Conservation (phyloP, 2,113 vertebrate genomes). For the Rhinoderma darwinii region DNA sequence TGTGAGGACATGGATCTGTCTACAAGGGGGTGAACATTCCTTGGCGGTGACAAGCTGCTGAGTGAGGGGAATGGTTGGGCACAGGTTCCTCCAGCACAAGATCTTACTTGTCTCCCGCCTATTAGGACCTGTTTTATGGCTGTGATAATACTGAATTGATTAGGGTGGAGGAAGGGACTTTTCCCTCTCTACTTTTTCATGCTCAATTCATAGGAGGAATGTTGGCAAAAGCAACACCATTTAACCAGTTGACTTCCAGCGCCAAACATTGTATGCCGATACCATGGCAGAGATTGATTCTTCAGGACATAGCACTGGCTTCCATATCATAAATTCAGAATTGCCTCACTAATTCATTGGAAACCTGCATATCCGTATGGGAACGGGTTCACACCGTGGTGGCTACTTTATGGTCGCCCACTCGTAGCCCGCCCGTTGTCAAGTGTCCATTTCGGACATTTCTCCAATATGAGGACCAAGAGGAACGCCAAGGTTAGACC, state of each 20-base stretch:
- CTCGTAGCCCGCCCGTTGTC: no score
- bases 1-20: neutral
- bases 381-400: neutral
- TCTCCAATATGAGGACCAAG: no score
- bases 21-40: constrained; percentile 12
- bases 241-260: neutral
- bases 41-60: constrained; percentile 16
- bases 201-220: constrained; percentile 51
- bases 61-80: neutral
- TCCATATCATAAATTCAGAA: neutral
- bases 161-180: constrained; percentile 34
- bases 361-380: neutral
- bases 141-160: constrained; percentile 52
- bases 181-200: constrained; percentile 13
- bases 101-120: constrained; percentile 34
- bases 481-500: no score
- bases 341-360: neutral
- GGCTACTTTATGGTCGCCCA: neutral
- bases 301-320: neutral
- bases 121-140: constrained; percentile 43
- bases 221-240: constrained; percentile 35
- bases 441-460: no score
- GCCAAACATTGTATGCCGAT: neutral
- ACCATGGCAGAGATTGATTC: neutral
- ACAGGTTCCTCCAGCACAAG: constrained; percentile 36